Evolutionary conservation across 2,888 invertebrate species (phyloP), one percentile per base, ranked within the genome.

Genomic region (Agrochola macilenta): DNA sequence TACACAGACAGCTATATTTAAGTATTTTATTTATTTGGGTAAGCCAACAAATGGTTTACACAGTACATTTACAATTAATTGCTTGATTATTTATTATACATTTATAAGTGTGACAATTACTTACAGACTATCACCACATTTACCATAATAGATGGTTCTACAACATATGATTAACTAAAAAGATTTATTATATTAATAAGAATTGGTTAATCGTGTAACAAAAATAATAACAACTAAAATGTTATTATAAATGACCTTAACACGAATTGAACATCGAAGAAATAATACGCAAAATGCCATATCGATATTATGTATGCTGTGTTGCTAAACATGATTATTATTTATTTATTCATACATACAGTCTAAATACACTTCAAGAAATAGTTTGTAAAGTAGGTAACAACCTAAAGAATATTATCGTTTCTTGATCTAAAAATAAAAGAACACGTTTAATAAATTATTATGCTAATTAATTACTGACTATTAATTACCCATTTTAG

Each of bases 371-470:
- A 39, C 14, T 39, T n/a, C 39, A 17, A n/a, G 17, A 65, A 43
- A 65, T 65, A 2, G 17, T 9, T 43, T 43, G 17, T 64, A 9
- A 39, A 39, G 14, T n/a, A 49, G 5, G 5, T 49, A 52, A 20
- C 52, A 0, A 39, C 20, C 30, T 30, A 30, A n/a, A 30, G 8
- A 52, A 7, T 52, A 52, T n/a, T 17, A 43, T 43, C 11, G 61
- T 43, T 14, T 39, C 9, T n/a, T 49, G 26, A 20, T 76, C 5
- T 61, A 26, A 26, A 26, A 46, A 61, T 66, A 65, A 49, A 35
- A 76, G 17, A 77, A 66, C 30, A 39, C 0, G 8, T 39, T 4
- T 46, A 46, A 76, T 68, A 54, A 68, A 63, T 76, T 26, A 46
- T 52, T 26, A 46, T 52, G 1, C 17, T 46, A 69, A 76, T 68